Evolutionary conservation across 53 echinoderm and acorn worm genomes (phyloP).

Genomic region (Temnopleurus reevesii): DNA sequence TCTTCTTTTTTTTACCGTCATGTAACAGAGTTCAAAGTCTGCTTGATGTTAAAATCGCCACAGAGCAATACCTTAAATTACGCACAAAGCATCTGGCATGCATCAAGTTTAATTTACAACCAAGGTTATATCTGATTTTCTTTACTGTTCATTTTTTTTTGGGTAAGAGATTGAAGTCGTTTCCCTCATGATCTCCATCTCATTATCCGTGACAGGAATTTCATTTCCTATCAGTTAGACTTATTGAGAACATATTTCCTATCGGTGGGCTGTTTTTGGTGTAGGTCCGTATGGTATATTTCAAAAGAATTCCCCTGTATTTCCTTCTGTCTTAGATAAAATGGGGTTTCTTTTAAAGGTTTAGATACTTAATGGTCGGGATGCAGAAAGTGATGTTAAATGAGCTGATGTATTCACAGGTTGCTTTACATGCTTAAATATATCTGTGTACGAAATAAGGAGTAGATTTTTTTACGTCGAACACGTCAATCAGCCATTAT

Average conservation of each 20-base stretch:
- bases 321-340: no score
- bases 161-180: not conserved
- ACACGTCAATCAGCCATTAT: no score
- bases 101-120: slow-evolving; percentile 53
- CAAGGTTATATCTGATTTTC: slow-evolving; percentile 29
- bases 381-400: no score
- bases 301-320: no score
- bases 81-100: slow-evolving; percentile 37
- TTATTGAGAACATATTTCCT: not conserved
- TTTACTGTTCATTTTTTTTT: not conserved
- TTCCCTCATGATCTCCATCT: not conserved
- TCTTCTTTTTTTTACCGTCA: not conserved
- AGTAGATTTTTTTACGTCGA: no score
- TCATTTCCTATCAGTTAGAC: not conserved
- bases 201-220: slow-evolving; percentile 18
- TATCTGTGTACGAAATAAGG: no score
- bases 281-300: no score
- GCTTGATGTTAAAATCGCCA: not conserved
- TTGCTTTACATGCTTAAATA: no score
- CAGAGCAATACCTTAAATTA: slow-evolving; percentile 27
- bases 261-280: no score
- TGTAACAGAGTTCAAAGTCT: slow-evolving; percentile 21
- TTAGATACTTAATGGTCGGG: no score
- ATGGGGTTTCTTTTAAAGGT: no score
- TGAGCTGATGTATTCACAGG: no score